Conservation (phyloP, 2,888 invertebrate species). For the Zaprionus obscuricornis region DNA sequence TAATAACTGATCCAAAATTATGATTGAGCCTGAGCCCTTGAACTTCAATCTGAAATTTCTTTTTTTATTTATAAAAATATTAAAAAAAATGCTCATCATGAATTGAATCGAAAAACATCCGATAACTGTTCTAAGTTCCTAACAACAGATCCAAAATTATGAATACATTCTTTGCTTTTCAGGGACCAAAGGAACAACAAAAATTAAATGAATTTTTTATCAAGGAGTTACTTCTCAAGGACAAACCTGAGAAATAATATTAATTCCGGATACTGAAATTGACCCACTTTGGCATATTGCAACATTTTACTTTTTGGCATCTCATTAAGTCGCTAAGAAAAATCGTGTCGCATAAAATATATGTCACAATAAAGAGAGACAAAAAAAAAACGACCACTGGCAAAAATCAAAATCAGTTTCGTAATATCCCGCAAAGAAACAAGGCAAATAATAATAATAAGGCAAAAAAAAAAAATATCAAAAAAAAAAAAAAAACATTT, state of each 20-base stretch:
- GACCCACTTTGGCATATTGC: constrained; percentile 29
- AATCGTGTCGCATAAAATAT: constrained; percentile 22
- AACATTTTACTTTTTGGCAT: constrained; percentile 13
- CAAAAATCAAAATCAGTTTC: constrained; percentile 53
- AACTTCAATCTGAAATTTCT: too few relatives aligned
- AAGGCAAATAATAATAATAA: constrained; percentile 31
- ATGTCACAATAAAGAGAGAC: constrained; percentile 22
- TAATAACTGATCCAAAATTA: too few relatives aligned
- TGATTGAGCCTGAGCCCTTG: too few relatives aligned
- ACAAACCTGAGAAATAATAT: background rate
- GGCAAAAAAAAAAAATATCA: constrained; percentile 29
- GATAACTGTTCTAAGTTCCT: too few relatives aligned
- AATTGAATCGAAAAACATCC: too few relatives aligned
- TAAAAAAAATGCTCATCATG: too few relatives aligned
- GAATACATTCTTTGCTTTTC: too few relatives aligned
- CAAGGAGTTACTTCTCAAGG: background rate
- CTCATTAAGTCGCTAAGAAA: constrained; percentile 2
- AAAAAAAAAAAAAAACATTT: constrained; percentile 41
- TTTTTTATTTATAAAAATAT: too few relatives aligned
- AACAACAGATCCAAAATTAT: too few relatives aligned
- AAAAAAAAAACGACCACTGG: constrained; percentile 30
- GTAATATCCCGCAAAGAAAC: constrained; percentile 49
- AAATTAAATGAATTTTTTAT: too few relatives aligned
- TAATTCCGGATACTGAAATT: background rate
- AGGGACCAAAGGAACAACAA: too few relatives aligned